These are phyloP conservation scores for Clistopyga incitator DNA, from an alignment of 2,888 invertebrate species.

Conservation along the genomic window DNA sequence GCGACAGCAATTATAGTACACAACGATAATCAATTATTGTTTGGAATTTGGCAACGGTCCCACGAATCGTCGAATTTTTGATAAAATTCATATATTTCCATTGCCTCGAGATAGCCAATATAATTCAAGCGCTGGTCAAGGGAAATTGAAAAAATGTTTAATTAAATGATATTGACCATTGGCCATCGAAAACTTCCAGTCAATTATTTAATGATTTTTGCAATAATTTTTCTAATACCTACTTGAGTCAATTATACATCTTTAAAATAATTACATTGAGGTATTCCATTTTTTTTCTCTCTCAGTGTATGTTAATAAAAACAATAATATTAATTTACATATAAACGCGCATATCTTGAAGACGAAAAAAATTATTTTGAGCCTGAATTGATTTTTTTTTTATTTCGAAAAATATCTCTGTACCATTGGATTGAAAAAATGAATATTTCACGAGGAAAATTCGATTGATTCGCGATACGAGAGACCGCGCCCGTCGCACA, in stretches of 20 bases:
- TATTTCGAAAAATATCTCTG: too few relatives aligned
- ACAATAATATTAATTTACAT: too few relatives aligned
- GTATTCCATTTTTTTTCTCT: not conserved
- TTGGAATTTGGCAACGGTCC: constrained; percentile 34
- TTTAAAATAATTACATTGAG: too few relatives aligned
- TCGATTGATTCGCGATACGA: constrained; percentile 29
- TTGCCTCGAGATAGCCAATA: not conserved
- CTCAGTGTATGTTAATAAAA: too few relatives aligned
- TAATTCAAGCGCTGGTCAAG: not conserved
- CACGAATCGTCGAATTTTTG: constrained; percentile 35
- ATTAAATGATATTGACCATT: too few relatives aligned
- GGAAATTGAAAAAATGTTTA: not conserved
- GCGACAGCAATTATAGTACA: constrained; percentile 48
- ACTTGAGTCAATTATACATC: too few relatives aligned
- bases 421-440: not conserved
- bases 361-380: too few relatives aligned
- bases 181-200: too few relatives aligned
- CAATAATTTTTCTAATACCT: not conserved
- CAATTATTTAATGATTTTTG: too few relatives aligned
- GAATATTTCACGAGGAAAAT: not conserved
- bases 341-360: too few relatives aligned
- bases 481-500: constrained; percentile 19
- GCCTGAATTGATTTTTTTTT: too few relatives aligned
- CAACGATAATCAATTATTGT: constrained; percentile 31
- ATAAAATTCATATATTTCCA: not conserved